Evolutionary conservation across 2,797 vertebrate species (phyloP).

Genomic region (Triplophysa bombifrons): DNA sequence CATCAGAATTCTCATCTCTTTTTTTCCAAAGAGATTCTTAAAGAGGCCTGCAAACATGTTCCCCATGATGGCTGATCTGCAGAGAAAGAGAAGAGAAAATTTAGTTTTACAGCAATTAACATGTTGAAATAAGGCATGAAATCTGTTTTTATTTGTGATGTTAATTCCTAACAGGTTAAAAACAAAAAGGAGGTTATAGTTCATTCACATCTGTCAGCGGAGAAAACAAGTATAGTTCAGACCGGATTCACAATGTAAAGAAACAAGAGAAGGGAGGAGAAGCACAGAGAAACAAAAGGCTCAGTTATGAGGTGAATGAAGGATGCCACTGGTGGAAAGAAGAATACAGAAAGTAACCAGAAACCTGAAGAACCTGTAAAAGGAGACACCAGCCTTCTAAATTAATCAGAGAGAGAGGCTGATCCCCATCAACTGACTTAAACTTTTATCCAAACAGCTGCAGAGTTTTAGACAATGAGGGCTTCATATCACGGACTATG

Average conservation of each 20-base stretch:
- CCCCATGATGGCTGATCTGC: slow-evolving; percentile 77
- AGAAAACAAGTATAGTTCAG: slow-evolving; percentile 23
- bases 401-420: slow-evolving; percentile 55
- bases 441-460: slow-evolving; percentile 13
- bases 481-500: neutral
- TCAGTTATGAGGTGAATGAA: slow-evolving; percentile 51
- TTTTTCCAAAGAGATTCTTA: slow-evolving; percentile 78
- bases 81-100: slow-evolving; percentile 3
- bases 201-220: neutral
- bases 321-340: slow-evolving; percentile 47
- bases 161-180: neutral
- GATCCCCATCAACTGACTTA: slow-evolving; percentile 1
- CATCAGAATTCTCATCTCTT: slow-evolving; percentile 88
- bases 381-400: slow-evolving; percentile 54
- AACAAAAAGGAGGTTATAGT: neutral
- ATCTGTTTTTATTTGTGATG: too few relatives aligned
- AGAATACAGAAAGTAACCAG: slow-evolving; percentile 56
- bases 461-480: slow-evolving; percentile 10
- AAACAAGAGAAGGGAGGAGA: slow-evolving; percentile 25
- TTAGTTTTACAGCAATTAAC: neutral
- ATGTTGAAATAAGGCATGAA: too few relatives aligned
- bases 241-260: slow-evolving; percentile 14
- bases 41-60: slow-evolving; percentile 72
- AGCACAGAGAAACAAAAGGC: slow-evolving; percentile 49
- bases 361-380: slow-evolving; percentile 58